A percentile compares a stretch with the other conserved stretches of the same genome.
Conservation (phyloP, 2,888 invertebrate genomes). For the Apeira syringaria region DNA sequence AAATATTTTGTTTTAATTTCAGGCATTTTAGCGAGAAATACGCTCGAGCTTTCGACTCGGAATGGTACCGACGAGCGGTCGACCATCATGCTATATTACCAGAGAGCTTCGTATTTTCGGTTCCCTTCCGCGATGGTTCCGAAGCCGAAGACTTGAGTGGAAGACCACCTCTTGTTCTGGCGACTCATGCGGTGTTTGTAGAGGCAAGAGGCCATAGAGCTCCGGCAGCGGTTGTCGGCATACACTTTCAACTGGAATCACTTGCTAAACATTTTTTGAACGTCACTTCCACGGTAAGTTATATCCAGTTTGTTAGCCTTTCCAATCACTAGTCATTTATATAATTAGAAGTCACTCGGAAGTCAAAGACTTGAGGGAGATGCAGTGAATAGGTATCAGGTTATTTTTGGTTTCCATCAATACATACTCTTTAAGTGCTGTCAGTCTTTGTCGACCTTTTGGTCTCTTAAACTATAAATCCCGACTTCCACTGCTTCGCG, state of each 20-base stretch:
- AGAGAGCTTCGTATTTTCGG: constrained; percentile 95
- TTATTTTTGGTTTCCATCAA: too few species aligned
- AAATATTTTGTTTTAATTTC: constrained; percentile 28
- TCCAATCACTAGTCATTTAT: too few species aligned
- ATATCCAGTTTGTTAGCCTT: not conserved
- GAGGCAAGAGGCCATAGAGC: constrained; percentile 92
- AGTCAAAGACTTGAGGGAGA: too few species aligned
- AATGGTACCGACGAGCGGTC: constrained; percentile 96
- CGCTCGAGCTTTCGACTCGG: constrained; percentile 92
- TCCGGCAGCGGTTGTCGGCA: constrained; percentile 95
- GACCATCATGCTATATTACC: constrained; percentile 94
- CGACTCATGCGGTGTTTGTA: constrained; percentile 95
- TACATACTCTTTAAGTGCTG: too few species aligned
- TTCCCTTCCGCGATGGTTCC: constrained; percentile 88
- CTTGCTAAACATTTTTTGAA: constrained; percentile 93
- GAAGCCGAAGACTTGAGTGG: constrained; percentile 84
- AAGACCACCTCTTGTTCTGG: constrained; percentile 88
- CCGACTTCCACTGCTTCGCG: too few species aligned
- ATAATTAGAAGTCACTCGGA: too few species aligned
- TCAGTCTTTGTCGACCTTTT: too few species aligned
- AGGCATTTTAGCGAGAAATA: constrained; percentile 93
- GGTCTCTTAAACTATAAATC: too few species aligned
- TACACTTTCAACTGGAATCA: constrained; percentile 93
- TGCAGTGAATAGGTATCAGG: too few species aligned
- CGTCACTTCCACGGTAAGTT: constrained; percentile 91